Evolutionary conservation across 1,140 invertebrate genomes (phyloP).

Genomic region (Apis laboriosa): DNA sequence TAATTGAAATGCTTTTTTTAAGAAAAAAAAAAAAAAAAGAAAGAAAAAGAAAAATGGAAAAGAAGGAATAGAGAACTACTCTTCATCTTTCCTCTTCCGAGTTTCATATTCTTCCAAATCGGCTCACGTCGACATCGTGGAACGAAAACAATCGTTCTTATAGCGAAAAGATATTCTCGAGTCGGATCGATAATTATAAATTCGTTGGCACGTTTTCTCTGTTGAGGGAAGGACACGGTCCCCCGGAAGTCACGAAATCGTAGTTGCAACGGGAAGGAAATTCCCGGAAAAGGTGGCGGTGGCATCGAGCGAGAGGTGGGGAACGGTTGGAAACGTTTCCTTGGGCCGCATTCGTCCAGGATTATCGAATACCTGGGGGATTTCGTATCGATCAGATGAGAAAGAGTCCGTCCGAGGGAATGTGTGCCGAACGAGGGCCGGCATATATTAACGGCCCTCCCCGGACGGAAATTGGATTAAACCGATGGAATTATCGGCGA

Average conservation of each 20-base stretch:
- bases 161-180: background rate
- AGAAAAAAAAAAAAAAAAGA: background rate
- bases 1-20: too few species aligned
- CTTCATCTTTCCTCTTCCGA: background rate
- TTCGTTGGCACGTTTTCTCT: background rate
- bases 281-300: conserved; percentile 19
- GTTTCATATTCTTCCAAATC: too few species aligned
- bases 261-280: conserved; percentile 6
- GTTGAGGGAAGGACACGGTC: too few species aligned
- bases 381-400: conserved; percentile 63
- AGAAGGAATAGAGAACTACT: background rate
- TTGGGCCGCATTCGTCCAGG: conserved; percentile 37
- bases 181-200: background rate
- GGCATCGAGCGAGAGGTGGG: background rate
- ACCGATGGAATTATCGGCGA: conserved; percentile 61
- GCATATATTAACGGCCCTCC: conserved; percentile 66
- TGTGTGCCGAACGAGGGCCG: conserved; percentile 57
- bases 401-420: conserved; percentile 34
- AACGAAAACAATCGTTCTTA: too few species aligned
- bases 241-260: conserved; percentile 18
- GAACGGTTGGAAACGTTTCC: conserved; percentile 48
- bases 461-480: conserved; percentile 64
- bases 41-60: too few species aligned
- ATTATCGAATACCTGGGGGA: conserved; percentile 68
- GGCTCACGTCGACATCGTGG: too few species aligned